Evolutionary conservation across 2,888 invertebrate genomes (phyloP).

Genomic region (Neocrepidodera transversa): DNA sequence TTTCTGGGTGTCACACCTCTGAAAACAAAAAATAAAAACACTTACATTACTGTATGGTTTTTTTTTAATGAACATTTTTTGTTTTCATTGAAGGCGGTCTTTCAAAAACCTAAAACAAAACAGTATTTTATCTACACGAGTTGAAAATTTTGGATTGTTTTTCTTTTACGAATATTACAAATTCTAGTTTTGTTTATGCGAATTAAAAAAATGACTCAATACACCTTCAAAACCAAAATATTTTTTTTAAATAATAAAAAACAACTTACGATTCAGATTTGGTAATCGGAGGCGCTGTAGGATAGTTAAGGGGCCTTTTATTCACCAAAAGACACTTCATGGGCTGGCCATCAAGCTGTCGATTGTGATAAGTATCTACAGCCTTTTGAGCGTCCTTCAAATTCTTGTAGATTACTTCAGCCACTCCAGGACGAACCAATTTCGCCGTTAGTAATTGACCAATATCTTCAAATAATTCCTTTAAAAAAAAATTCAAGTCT

Average conservation of each 20-base stretch:
- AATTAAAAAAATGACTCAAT: too few species aligned
- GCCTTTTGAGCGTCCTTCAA: conserved; percentile 88
- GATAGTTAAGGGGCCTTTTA: conserved; percentile 71
- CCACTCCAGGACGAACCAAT: conserved; percentile 85
- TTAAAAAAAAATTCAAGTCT: conserved; percentile 19
- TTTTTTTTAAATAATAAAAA: neutral
- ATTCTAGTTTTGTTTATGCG: too few species aligned
- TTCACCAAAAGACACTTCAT: conserved; percentile 90
- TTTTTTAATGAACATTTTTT: conserved; percentile 24
- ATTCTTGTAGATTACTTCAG: conserved; percentile 89
- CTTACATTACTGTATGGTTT: conserved; percentile 32
- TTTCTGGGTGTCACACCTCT: conserved; percentile 36
- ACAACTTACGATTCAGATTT: conserved; percentile 42
- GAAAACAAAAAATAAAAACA: conserved; percentile 39
- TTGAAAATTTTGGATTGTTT: too few species aligned
- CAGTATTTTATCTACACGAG: conserved; percentile 34
- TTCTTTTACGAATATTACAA: too few species aligned
- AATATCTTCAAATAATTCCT: conserved; percentile 94
- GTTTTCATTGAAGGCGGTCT: conserved; percentile 37
- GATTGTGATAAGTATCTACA: conserved; percentile 90
- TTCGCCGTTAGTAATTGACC: conserved; percentile 85
- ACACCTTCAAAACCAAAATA: neutral
- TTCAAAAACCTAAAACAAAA: conserved; percentile 42
- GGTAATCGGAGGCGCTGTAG: conserved; percentile 62
- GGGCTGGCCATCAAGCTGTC: conserved; percentile 91